Base-by-base conservation (phyloP, 2,888 invertebrate genomes). In the Aporophyla nigra region DNA sequence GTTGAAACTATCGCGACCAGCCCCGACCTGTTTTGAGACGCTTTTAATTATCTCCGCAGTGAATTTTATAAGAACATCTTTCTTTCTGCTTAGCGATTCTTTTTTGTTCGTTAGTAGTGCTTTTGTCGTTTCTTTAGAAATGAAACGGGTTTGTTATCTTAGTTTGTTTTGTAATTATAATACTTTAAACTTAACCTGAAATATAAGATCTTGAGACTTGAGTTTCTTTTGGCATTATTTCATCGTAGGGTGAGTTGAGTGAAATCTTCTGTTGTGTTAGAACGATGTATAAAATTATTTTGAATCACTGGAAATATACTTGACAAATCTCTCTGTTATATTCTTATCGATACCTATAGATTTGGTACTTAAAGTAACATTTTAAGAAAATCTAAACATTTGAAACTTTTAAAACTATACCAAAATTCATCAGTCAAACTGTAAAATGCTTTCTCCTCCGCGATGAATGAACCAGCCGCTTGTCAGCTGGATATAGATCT, bases 1-100 rank as follows among this genome's bases (percentile, higher is more conserved):
- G 80, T 75, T 65, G 71, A 75, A 78, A 86, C 84, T 84, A 86
- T 84, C 71, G 79, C 63, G 27, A 33, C 51, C 46, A 72, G 53
- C 27, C 33, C 54, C 63, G 71, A 82, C 74, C 76, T 76, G 68
- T 82, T 82, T 75, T 62, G 71, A 79, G 72, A 71, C 58, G 75
- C 67, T 82, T 84, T 87, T 87, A 86, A 87, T 87, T 87, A 84
- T 87, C 78, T 72, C 76, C 58, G 65, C 82, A 78, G 74, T 68
- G 72, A 77, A 80, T 82, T 78, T 80, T 85, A 82, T 80, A 78
- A 81, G 70, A 63, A 75, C 75, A 76, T 84, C 80, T 82, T 86
- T 75, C 63, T 80, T 78, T 65, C 74, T 80, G 69, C 71, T 61
- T 76, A 80, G 71, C 66, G 76, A 66, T 79, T 74, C 65, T 81